Evolutionary conservation across 1,140 invertebrate genomes (phyloP), one percentile per base, ranked within the genome.

Genomic region (Triops longicaudatus): DNA sequence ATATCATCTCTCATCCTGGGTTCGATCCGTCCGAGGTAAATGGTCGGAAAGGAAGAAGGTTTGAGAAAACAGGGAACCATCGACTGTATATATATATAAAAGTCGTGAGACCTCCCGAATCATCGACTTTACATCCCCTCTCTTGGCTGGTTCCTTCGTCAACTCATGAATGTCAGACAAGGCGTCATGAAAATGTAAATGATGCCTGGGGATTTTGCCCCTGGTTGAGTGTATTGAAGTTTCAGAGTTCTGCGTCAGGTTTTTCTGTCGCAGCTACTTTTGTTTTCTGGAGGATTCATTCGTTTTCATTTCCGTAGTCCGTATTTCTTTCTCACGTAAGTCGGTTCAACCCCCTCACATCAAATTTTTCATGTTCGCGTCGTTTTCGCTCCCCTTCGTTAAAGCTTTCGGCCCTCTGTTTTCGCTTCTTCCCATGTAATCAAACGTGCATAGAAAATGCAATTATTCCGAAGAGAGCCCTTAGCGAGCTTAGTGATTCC

Each of bases 81-180:
- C 5, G 44, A n/a, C 10, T 63, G 22, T 63, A 14, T 63, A 63
- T 22, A 4, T 63, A 63, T 10, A 63, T 9, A 63, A 63, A 63
- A 63, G 44, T 63, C 14, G 2, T 63, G 44, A 63, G 44, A 22
- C 14, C 14, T 63, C 22, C 14, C 10, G 9, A 63, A 63, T 63
- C 44, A 63, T 63, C 44, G 22, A 63, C 44, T 63, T 63, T 63
- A 22, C 44, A 63, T 63, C 44, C 44, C 44, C 44, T 22, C 44
- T 63, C 22, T 63, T 63, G 44, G 14, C 44, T 63, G 14, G 22
- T 63, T 63, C 44, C 44, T 63, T 63, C 44, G 44, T 63, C 44
- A 63, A 63, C 44, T 63, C 44, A 63, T 63, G 44, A 63, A 63
- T 63, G 44, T 63, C 44, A 63, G 44, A 63, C 44, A 63, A 63